Evolutionary conservation across 2,113 vertebrate species (phyloP).

Genomic region (Delphinapterus leucas): DNA sequence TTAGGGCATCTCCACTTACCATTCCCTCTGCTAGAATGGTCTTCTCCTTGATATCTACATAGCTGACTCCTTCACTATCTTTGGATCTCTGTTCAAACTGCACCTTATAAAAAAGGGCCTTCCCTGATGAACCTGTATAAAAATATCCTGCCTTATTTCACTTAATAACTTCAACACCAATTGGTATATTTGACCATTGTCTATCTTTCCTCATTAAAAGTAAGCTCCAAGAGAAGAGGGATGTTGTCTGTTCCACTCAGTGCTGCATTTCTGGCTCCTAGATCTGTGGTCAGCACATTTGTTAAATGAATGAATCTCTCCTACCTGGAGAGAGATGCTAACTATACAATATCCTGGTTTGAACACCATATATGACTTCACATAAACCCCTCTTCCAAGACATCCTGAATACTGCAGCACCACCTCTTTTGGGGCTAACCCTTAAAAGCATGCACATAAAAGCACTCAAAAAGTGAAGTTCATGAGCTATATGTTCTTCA

Average conservation of each 20-base stretch:
- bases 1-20: background rate
- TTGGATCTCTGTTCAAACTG: background rate
- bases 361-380: background rate
- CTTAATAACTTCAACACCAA: background rate
- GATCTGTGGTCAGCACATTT: background rate
- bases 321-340: background rate
- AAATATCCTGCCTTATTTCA: background rate
- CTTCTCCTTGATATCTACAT: background rate
- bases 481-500: background rate
- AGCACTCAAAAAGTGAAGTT: background rate
- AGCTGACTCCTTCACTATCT: background rate
- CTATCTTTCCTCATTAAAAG: background rate
- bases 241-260: background rate
- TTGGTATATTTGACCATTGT: background rate
- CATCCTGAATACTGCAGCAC: background rate
- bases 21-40: background rate
- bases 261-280: background rate
- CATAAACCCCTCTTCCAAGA: background rate
- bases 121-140: background rate
- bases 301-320: background rate
- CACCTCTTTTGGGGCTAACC: background rate
- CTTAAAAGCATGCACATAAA: background rate
- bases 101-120: background rate
- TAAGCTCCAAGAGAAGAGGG: background rate
- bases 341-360: background rate